phyloP scores from a whole-genome alignment of 2,113 vertebrate species.

The Ancistrus triradiatus region DNA sequence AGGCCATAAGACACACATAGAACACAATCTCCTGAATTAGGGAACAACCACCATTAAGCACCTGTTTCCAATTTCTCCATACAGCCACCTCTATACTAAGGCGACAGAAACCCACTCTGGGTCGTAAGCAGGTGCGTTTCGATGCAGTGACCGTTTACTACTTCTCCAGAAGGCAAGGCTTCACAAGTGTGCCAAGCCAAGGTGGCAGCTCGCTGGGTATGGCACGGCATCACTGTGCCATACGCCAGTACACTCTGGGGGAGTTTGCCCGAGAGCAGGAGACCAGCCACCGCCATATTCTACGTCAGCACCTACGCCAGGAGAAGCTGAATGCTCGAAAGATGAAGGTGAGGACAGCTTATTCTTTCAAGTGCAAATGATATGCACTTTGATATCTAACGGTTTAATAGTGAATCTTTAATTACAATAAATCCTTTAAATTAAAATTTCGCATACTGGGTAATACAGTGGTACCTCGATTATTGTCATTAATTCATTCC shows the following conservation, averaged over 20 bases:
- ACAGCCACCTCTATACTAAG: conserved; percentile 93
- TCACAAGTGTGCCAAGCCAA: conserved; percentile 97
- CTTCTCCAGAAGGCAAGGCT: conserved; percentile 93
- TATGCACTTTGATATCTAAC: not conserved
- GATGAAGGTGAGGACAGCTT: conserved; percentile 84
- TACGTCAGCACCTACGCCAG: conserved; percentile 87
- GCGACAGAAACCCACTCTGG: conserved; percentile 75
- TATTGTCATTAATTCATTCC: too few species aligned
- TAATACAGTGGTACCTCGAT: too few species aligned
- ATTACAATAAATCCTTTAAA: too few species aligned
- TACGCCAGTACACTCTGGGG: conserved; percentile 87
- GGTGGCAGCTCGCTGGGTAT: conserved; percentile 96
- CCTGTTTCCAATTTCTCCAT: not conserved
- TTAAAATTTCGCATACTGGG: too few species aligned
- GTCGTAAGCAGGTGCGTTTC: conserved; percentile 86
- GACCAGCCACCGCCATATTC: conserved; percentile 81
- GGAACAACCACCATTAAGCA: not conserved
- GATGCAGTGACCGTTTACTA: conserved; percentile 95
- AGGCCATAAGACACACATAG: not conserved
- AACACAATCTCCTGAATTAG: not conserved
- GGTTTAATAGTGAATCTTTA: too few species aligned
- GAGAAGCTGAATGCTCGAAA: conserved; percentile 94
- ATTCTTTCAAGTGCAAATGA: not conserved
- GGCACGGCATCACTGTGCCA: conserved; percentile 87
- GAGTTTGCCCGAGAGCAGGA: conserved; percentile 96